Evolutionary conservation across 2,797 vertebrate species (phyloP).

Genomic region (Spheniscus humboldti): DNA sequence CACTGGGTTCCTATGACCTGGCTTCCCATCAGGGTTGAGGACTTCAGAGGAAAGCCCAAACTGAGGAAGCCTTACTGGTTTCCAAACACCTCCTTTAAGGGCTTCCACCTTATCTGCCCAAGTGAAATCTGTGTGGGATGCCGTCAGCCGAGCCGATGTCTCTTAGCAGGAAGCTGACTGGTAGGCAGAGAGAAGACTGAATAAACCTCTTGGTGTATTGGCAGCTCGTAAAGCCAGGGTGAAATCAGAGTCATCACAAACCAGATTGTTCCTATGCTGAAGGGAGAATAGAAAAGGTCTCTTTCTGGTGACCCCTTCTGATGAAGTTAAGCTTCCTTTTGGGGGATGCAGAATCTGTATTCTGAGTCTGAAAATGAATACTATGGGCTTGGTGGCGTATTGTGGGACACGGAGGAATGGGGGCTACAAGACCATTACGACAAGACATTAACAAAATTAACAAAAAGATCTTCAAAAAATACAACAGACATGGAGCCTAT

Average conservation of each 20-base stretch:
- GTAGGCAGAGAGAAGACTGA: not conserved
- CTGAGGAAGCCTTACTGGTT: not conserved
- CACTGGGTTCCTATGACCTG: not conserved
- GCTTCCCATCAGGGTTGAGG: not conserved
- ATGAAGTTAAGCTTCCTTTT: not conserved
- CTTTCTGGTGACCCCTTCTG: not conserved
- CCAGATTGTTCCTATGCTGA: not conserved
- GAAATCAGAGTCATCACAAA: not conserved
- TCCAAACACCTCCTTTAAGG: not conserved
- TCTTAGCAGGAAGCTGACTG: not conserved
- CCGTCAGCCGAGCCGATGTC: not conserved
- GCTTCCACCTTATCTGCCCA: not conserved
- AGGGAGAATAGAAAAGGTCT: not conserved
- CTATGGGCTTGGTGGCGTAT: not conserved
- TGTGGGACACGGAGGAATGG: not conserved
- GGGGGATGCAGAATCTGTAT: not conserved
- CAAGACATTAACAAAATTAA: not conserved
- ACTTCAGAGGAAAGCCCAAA: not conserved
- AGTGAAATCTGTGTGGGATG: not conserved
- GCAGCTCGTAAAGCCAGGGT: not conserved
- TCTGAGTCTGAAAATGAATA: not conserved
- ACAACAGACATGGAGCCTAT: not conserved
- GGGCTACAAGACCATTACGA: not conserved
- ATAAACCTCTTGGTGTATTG: not conserved
- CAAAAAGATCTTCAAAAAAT: not conserved